phyloP scores from a whole-genome alignment of 1,140 invertebrate species.

The Diabrotica undecimpunctata region DNA sequence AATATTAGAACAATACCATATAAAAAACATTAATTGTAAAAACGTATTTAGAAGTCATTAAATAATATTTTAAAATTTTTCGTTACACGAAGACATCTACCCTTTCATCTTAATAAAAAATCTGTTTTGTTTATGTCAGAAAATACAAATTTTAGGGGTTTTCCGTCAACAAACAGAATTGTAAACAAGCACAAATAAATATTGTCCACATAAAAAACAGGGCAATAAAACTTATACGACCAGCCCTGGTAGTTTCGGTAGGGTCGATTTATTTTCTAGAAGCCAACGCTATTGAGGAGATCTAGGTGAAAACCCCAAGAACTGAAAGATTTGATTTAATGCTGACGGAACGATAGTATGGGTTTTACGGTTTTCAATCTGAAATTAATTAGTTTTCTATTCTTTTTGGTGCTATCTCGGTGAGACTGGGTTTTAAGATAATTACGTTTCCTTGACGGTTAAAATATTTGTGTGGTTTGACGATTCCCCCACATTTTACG shows the following conservation, averaged over 20 bases:
- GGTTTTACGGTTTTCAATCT: constrained; percentile 10
- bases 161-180: neutral
- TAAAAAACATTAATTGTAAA: too few relatives aligned
- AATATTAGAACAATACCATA: too few relatives aligned
- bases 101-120: too few relatives aligned
- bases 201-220: neutral
- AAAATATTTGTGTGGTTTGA: neutral
- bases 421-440: neutral
- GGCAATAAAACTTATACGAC: neutral
- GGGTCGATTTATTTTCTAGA: constrained; percentile 6
- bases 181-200: constrained; percentile 1
- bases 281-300: constrained; percentile 3
- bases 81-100: too few relatives aligned
- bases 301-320: constrained; percentile 8
- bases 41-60: too few relatives aligned
- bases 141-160: too few relatives aligned
- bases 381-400: constrained; percentile 6
- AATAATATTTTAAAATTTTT: too few relatives aligned
- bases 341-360: constrained; percentile 5
- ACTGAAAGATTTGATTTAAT: constrained; percentile 12
- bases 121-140: too few relatives aligned
- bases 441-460: neutral
- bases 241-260: neutral
- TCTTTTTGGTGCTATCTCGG: neutral
- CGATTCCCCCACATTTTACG: neutral